Conservation (phyloP, 2,113 vertebrate genomes). For the Toxostoma redivivum region DNA sequence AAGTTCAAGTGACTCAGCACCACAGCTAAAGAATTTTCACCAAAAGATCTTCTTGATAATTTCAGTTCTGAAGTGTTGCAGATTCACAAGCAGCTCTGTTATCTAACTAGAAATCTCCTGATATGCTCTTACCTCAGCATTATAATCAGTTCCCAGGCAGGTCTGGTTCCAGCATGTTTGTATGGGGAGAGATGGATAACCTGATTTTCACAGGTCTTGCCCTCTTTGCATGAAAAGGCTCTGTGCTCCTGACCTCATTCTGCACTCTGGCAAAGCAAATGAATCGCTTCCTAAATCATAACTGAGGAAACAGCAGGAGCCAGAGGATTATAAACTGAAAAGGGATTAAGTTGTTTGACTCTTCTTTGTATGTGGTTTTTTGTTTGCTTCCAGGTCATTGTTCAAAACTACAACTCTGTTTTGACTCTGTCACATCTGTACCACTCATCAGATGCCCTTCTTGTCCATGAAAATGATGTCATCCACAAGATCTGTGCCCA, state of each 20-base stretch:
- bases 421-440: constrained; percentile 91
- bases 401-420: constrained; percentile 97
- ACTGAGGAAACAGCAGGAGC: neutral
- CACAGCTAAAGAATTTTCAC: neutral
- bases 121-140: neutral
- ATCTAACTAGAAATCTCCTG: neutral
- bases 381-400: constrained; percentile 82
- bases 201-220: neutral
- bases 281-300: neutral
- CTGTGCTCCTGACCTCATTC: neutral
- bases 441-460: constrained; percentile 88
- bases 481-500: constrained; percentile 89
- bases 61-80: neutral
- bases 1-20: neutral
- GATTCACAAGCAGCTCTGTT: neutral
- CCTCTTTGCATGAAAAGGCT: neutral
- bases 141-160: neutral
- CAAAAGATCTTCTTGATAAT: neutral
- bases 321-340: neutral
- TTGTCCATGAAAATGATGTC: constrained; percentile 92
- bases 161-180: neutral
- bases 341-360: neutral
- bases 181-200: neutral
- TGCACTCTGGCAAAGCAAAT: neutral
- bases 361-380: neutral